Base-by-base conservation (phyloP, 2,113 vertebrate genomes). In the Aleadryas rufinucha region DNA sequence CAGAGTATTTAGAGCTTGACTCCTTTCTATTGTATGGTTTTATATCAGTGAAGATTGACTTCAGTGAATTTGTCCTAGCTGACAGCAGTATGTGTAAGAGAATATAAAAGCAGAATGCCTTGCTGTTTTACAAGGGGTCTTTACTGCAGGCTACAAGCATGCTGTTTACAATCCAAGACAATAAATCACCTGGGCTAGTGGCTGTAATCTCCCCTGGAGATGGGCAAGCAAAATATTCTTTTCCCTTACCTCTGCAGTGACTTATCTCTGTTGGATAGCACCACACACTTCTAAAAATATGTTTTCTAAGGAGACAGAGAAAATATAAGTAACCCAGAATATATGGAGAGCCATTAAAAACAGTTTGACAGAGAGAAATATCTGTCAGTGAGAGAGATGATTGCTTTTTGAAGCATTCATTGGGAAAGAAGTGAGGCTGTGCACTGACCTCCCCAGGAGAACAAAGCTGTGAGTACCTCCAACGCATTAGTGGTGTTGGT, bases 381-480 rank as follows among this genome's bases (percentile, higher is more conserved):
- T n/a, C 54, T 78, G 42, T 66, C 45, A 66, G 5, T 61, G 60
- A 66, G 28, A 65, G 71, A 57, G 35, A 47, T 45, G 12, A 80
- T 57, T 85, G 45, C 57, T 93, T 94, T 91, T 35, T 66, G 84
- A 88, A 83, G 68, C 63, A 41, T 88, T 92, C 50, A 28, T 31
- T 88, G 85, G 71, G 83, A 94, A 76, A 57, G 54, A 53, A 57
- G 28, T 53, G 82, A n/a, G 3, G 18, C 31, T 39, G 24, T 76
- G 61, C 49, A 16, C 33, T 82, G 77, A 61, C 31, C 37, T 87
- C n/a, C 77, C 24, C 54, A 50, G 45, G 70, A 87, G 71, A 89
- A 50, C 45, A 74, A 70, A 50, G 37, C 42, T 53, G 19, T 27
- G 74, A 84, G 45, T 42, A 37, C 23, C 45, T 76, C 42, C 57